These are phyloP conservation scores for Melinaea menophilus DNA, from an alignment of 2,888 invertebrate species.

Conservation along the genomic window DNA sequence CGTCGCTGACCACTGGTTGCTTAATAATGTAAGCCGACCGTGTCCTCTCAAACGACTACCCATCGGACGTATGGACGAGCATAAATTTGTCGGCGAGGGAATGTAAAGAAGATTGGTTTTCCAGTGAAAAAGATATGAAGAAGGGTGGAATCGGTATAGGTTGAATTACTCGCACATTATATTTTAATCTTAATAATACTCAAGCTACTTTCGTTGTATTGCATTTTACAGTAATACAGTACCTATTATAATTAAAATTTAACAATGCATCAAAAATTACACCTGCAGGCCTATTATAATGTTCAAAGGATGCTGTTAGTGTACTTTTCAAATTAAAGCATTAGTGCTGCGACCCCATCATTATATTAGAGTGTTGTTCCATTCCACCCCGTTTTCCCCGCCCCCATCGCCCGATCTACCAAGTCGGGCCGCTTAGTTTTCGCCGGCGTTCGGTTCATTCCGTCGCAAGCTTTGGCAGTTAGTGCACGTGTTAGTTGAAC, in stretches of 20 bases:
- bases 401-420: conserved; percentile 43
- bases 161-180: no score
- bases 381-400: conserved; percentile 63
- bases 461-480: conserved; percentile 53
- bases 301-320: conserved; percentile 50
- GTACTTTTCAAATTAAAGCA: conserved; percentile 77
- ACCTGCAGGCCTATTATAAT: conserved; percentile 22
- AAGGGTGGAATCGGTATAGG: conserved; percentile 65
- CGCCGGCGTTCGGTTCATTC: conserved; percentile 50
- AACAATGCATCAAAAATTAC: conserved; percentile 23
- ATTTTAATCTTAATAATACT: no score
- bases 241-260: conserved; percentile 11
- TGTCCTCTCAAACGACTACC: conserved; percentile 40
- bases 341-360: conserved; percentile 77
- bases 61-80: conserved; percentile 67
- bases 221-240: background rate
- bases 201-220: no score
- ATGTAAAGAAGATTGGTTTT: conserved; percentile 76
- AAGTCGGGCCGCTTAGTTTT: conserved; percentile 33
- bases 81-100: conserved; percentile 75
- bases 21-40: conserved; percentile 61
- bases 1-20: conserved; percentile 45
- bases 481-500: conserved; percentile 42
- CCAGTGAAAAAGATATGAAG: conserved; percentile 61
- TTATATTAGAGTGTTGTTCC: conserved; percentile 77